Base-by-base conservation (phyloP, 53 echinoderm and acorn worm genomes). In the Stichopus horrens region DNA sequence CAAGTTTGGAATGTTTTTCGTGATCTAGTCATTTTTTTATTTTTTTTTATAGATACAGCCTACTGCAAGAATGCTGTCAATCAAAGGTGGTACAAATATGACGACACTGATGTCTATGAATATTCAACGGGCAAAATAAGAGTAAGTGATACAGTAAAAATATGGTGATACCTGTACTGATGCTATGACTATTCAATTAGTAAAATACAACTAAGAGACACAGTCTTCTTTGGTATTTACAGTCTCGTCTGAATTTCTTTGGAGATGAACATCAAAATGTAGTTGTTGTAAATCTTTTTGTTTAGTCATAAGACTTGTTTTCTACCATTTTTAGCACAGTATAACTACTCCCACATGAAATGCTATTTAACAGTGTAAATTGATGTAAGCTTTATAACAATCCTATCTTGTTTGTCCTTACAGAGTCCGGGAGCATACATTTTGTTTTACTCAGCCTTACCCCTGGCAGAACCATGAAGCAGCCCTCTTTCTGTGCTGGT, bases 61-160 rank as follows among this genome's bases (percentile, higher is more conserved):
- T 94, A 87, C 68, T 97, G 97, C 81, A 87, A 89, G 79, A 93
- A 94, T 91, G 91, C 95, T 54, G 83, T 87, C 53, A 95, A 87
- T 73, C 91, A 88, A n/a, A 88, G 91, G 60, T 97, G 97, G 97
- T 94, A 95, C 88, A 97, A 97, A 85, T 97, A 92, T 92, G 97
- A 97, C 92, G 97, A 97, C 76, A 93, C 93, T 88, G 97, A 97
- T 76, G 97, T 97, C 9, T 93, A 94, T 90, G 97, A 97, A 53
- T 92, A 90, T 58, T 93, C 94, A 4, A 75, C 90, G 57, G 87
- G 93, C 75, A 94, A 88, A 74, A 92, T 95, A 23, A 97, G 92
- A 93, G 97, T 97, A 77, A 88, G 90, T 75, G 6, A 71, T 71
- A 7, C 71, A 71, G 37, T 37, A 37, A 37, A 37, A 37, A 37